A percentile compares a stretch with the other conserved stretches of the same genome.
These are phyloP conservation scores for Tringa solitaria DNA, from an alignment of 2,113 vertebrate species.

Conservation along the genomic window DNA sequence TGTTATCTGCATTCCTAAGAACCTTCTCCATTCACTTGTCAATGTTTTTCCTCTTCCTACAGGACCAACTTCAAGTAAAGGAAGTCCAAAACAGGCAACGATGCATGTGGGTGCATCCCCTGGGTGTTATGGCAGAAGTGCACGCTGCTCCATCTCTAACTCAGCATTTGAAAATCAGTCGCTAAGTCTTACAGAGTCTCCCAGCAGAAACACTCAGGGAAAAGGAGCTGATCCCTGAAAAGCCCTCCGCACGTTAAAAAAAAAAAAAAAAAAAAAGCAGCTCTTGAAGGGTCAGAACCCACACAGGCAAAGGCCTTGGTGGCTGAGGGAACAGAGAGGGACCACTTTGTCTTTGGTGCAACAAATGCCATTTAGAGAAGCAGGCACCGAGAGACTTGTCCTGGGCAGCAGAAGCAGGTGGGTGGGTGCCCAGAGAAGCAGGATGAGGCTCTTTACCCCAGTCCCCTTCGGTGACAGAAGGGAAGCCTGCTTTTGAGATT, in stretches of 20 bases:
- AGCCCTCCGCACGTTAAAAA: background rate
- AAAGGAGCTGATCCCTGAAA: background rate
- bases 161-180: background rate
- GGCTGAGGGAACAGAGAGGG: background rate
- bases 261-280: background rate
- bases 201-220: background rate
- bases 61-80: background rate
- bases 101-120: background rate
- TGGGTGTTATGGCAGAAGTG: background rate
- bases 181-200: background rate
- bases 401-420: background rate
- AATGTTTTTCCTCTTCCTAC: background rate
- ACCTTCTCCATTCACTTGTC: background rate
- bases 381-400: background rate
- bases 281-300: background rate
- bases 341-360: background rate
- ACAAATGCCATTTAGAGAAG: background rate
- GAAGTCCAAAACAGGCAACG: fast-evolving
- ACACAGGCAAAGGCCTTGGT: background rate
- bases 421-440: background rate
- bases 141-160: fast-evolving
- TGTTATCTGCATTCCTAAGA: background rate
- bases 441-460: background rate
- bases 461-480: background rate
- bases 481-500: background rate